A percentile compares a stretch with the other conserved stretches of the same genome.
phyloP scores from a whole-genome alignment of 2,797 vertebrate genomes.

The Chlorospingus semifuscus region DNA sequence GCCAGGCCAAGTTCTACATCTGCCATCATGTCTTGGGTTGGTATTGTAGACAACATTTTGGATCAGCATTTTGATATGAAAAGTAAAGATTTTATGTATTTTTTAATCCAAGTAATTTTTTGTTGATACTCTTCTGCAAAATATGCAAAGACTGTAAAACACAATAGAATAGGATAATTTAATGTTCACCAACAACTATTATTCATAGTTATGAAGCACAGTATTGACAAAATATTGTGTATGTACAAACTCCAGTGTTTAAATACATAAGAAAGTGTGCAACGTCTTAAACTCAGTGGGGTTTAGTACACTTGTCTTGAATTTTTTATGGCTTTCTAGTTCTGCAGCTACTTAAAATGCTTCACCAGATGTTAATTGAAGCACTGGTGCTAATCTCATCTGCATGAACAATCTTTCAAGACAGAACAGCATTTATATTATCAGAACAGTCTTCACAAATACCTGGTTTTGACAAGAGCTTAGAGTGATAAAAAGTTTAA shows the following conservation, averaged over 20 bases:
- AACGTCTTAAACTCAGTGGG: not conserved
- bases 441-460: not conserved
- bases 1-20: not conserved
- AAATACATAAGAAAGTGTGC: not conserved
- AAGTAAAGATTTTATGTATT: not conserved
- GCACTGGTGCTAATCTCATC: not conserved
- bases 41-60: not conserved
- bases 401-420: not conserved
- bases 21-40: not conserved
- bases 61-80: not conserved
- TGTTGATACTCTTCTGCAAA: not conserved
- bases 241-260: not conserved
- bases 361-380: not conserved
- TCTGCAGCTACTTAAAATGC: not conserved
- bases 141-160: not conserved
- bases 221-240: not conserved
- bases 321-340: not conserved
- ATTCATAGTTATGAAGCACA: not conserved
- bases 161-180: not conserved
- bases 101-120: not conserved
- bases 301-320: not conserved
- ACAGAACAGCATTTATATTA: not conserved
- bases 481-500: not conserved
- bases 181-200: not conserved
- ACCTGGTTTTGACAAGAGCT: not conserved